Percentiles rank a stretch among this genome's conserved stretches.
Conservation (phyloP, 2,113 vertebrate genomes). For the Silurus glanis region DNA sequence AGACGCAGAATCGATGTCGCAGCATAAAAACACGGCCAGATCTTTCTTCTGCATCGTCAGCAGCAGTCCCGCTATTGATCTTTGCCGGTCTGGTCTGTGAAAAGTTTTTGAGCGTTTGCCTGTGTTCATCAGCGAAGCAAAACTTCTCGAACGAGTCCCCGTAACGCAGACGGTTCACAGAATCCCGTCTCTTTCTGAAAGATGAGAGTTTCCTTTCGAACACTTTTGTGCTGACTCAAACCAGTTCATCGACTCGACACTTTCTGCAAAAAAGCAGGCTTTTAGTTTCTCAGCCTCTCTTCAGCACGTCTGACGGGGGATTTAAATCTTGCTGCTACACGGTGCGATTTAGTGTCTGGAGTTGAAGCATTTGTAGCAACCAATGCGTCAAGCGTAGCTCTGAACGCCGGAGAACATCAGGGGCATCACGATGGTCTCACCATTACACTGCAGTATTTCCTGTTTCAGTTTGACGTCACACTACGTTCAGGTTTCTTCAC, state of each 20-base stretch:
- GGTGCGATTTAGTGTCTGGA: too few species aligned
- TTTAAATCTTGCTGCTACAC: too few species aligned
- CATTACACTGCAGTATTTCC: neutral
- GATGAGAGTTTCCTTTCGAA: neutral
- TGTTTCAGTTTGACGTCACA: neutral
- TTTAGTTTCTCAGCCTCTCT: neutral
- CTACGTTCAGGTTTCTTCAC: neutral
- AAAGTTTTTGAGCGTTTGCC: neutral
- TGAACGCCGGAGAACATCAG: neutral
- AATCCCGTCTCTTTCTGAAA: neutral
- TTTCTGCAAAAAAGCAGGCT: neutral
- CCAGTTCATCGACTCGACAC: neutral
- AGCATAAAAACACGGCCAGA: neutral
- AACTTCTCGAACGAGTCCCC: neutral
- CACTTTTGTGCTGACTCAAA: neutral
- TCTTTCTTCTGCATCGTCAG: neutral
- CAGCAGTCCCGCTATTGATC: neutral
- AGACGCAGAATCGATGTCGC: neutral
- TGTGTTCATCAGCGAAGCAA: neutral
- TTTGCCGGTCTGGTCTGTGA: neutral
- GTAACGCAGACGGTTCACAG: neutral
- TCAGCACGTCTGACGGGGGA: neutral
- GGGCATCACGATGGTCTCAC: neutral
- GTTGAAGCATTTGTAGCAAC: too few species aligned
- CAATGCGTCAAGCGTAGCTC: neutral